phyloP scores from a whole-genome alignment of 64 coral and sea anemone species.

The Actinia equina region DNA sequence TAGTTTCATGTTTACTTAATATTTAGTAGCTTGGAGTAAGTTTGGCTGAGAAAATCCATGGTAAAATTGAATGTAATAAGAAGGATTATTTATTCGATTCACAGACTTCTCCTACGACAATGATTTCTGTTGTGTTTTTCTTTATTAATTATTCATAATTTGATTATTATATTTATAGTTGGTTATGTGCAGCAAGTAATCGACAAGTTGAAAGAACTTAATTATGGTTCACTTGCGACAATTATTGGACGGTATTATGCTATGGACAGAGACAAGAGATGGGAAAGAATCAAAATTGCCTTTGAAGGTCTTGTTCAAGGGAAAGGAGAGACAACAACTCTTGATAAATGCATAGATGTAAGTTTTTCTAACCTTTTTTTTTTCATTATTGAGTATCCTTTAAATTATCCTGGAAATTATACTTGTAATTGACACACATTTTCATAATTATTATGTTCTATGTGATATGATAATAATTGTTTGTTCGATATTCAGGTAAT shows the following conservation, averaged over 20 bases:
- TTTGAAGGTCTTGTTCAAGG: constrained; percentile 92
- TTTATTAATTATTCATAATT: not conserved
- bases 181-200: constrained; percentile 92
- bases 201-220: constrained; percentile 84
- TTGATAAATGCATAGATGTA: constrained; percentile 88
- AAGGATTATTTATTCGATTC: no score
- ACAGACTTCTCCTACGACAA: no score
- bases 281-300: constrained; percentile 97
- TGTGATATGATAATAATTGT: not conserved
- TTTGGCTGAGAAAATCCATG: no score
- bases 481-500: constrained; percentile 63
- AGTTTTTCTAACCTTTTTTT: not conserved
- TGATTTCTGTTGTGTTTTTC: not conserved
- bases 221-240: constrained; percentile 93
- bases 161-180: constrained; percentile 35
- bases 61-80: no score
- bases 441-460: no score
- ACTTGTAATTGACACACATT: no score
- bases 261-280: constrained; percentile 97
- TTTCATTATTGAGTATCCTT: no score
- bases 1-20: no score
- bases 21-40: no score
- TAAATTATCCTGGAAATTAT: no score
- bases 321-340: constrained; percentile 74
- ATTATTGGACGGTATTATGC: constrained; percentile 95